Conservation (phyloP, 1,140 invertebrate species). For the Potamilus streckersoni region DNA sequence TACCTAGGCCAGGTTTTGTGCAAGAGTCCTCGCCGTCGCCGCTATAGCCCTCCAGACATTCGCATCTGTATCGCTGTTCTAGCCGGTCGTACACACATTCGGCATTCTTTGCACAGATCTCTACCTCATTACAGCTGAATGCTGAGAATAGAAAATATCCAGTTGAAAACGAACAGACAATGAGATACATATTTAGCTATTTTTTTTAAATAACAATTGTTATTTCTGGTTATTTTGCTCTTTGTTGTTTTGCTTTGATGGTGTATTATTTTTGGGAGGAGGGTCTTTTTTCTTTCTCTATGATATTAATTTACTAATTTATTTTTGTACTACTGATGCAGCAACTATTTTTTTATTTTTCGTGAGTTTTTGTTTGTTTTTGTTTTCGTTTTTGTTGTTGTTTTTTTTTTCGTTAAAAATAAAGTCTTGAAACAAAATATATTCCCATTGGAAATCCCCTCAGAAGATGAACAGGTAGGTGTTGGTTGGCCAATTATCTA, state of each 20-base stretch:
- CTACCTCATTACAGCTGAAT: constrained; percentile 77
- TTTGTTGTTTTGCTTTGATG: not conserved
- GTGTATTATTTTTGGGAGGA: not conserved
- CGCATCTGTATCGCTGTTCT: constrained; percentile 52
- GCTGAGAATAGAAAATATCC: constrained; percentile 28
- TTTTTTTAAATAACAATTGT: not conserved
- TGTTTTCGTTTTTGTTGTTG: too few species aligned
- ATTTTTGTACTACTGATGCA: not conserved
- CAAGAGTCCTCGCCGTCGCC: constrained; percentile 77
- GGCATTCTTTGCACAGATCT: constrained; percentile 63
- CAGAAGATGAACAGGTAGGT: too few species aligned
- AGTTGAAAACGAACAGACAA: not conserved
- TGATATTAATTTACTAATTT: not conserved
- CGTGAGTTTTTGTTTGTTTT: too few species aligned
- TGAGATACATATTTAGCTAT: not conserved
- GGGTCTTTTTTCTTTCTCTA: too few species aligned
- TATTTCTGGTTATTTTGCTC: not conserved
- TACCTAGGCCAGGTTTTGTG: constrained; percentile 2
- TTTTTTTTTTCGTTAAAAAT: not conserved
- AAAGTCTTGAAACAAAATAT: not conserved
- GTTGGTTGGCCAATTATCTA: too few species aligned
- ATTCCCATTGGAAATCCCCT: too few species aligned
- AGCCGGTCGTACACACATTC: constrained; percentile 51
- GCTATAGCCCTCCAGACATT: constrained; percentile 63
- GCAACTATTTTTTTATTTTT: not conserved